Conservation (phyloP, 2,797 vertebrate species). For the Hirundo rustica region DNA sequence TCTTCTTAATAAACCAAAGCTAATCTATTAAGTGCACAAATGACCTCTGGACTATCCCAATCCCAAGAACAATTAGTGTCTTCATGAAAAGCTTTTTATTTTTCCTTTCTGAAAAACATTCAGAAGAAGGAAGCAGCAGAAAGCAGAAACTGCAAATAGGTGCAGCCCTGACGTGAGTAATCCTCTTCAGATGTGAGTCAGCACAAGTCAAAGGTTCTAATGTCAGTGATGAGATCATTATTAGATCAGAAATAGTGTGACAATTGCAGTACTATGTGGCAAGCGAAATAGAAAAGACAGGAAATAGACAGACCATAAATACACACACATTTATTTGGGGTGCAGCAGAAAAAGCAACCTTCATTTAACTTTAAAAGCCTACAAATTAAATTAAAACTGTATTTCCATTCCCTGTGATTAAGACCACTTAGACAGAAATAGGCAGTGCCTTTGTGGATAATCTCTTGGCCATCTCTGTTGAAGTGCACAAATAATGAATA, state of each 20-base stretch:
- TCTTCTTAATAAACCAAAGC: neutral
- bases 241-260: neutral
- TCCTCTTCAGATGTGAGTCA: neutral
- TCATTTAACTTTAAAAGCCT: neutral
- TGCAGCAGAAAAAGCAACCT: accelerated
- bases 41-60: neutral
- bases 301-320: neutral
- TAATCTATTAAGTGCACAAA: conserved; percentile 24
- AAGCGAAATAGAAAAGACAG: neutral
- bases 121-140: neutral
- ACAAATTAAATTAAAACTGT: neutral
- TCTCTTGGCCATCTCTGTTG: neutral
- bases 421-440: neutral
- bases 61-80: neutral
- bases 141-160: neutral
- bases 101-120: neutral
- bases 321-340: neutral
- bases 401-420: neutral
- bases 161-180: neutral
- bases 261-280: neutral
- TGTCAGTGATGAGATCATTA: neutral
- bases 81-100: neutral
- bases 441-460: neutral
- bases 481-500: neutral
- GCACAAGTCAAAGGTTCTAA: neutral